A percentile compares a stretch with the other conserved stretches of the same genome.
phyloP scores from a whole-genome alignment of 2,888 invertebrate species.

The Clepsis dumicolana region DNA sequence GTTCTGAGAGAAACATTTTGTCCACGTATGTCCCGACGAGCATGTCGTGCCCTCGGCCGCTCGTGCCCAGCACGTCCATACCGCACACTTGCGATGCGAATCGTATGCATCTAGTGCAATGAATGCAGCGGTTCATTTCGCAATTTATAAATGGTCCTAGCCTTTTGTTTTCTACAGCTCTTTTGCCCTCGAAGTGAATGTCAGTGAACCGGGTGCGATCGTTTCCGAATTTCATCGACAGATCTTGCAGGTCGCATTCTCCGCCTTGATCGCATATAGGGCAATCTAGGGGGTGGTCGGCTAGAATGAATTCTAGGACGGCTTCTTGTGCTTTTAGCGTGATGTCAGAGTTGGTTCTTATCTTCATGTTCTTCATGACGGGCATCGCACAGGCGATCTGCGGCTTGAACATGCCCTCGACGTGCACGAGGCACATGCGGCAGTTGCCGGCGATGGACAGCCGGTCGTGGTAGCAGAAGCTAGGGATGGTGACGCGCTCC shows the following conservation, averaged over 20 bases:
- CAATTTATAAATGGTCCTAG: conserved; percentile 98
- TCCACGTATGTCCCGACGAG: conserved; percentile 99
- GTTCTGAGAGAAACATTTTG: conserved; percentile 97
- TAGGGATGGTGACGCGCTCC: conserved; percentile 87
- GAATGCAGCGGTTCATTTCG: conserved; percentile 99
- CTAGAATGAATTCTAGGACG: conserved; percentile 98
- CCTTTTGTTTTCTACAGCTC: conserved; percentile 98
- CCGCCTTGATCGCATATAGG: conserved; percentile 99
- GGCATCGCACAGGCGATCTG: conserved; percentile 99
- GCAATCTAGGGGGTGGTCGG: conserved; percentile 99
- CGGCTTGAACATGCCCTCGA: conserved; percentile 98
- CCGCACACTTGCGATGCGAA: conserved; percentile 99
- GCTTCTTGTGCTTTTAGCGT: conserved; percentile 89
- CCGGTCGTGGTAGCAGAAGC: conserved; percentile 99
- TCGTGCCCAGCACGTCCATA: conserved; percentile 96
- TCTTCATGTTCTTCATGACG: conserved; percentile 98
- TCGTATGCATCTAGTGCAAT: conserved; percentile 98
- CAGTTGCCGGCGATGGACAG: conserved; percentile 99
- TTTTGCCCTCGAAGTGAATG: conserved; percentile 94
- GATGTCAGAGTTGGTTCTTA: conserved; percentile 97
- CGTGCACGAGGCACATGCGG: conserved; percentile 99
- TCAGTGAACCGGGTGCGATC: conserved; percentile 97
- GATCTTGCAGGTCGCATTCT: conserved; percentile 97
- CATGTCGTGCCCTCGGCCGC: conserved; percentile 97
- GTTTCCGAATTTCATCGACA: conserved; percentile 98